phyloP scores from a whole-genome alignment of 2,797 vertebrate genomes.

The Leptodactylus fallax region DNA sequence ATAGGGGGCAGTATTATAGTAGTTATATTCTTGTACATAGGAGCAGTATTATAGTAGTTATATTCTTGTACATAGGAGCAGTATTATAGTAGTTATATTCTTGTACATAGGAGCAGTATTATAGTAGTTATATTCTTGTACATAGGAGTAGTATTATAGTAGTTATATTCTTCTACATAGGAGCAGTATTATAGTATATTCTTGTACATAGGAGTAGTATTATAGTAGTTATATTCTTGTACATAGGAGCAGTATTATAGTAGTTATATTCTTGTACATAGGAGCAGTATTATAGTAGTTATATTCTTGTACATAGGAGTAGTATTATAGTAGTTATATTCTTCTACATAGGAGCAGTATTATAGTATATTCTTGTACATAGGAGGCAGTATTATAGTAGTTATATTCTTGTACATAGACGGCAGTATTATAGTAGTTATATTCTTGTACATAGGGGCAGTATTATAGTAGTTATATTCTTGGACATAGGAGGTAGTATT shows the following conservation, averaged over 20 bases:
- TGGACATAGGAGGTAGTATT: not conserved
- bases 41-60: not conserved
- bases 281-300: constrained; percentile 4
- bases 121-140: constrained; percentile 1
- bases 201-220: not conserved
- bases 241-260: not conserved
- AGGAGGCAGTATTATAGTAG: constrained; percentile 10
- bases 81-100: constrained; percentile 1
- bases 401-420: constrained; percentile 7
- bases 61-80: not conserved
- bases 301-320: not conserved
- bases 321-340: constrained; percentile 7
- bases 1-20: too few species aligned
- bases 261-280: constrained; percentile 3
- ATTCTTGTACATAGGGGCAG: constrained; percentile 2
- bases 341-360: not conserved
- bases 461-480: constrained; percentile 10
- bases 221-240: constrained; percentile 10
- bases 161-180: not conserved
- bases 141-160: not conserved
- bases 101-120: not conserved
- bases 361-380: not conserved
- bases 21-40: not conserved
- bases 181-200: too few species aligned
- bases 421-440: too few species aligned